Percentiles rank a stretch among this genome's conserved stretches.
Evolutionary conservation across 2,797 vertebrate species (phyloP).

Genomic region (Pangasius mekongensis): DNA sequence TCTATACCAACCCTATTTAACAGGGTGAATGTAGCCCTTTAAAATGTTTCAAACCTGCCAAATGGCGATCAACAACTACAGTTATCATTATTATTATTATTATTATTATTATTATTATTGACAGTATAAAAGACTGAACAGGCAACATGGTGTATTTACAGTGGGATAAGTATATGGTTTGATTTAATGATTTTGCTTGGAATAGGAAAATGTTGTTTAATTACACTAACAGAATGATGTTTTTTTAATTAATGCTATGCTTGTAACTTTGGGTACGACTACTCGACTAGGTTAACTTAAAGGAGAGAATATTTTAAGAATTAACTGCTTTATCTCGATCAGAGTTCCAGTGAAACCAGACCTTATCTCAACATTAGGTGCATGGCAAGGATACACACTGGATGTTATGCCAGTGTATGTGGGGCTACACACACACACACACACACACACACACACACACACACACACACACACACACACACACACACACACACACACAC

Average conservation of each 20-base stretch:
- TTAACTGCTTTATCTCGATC: not conserved
- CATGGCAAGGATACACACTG: not conserved
- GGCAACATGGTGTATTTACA: not conserved
- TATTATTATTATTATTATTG: not conserved
- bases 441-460: not conserved
- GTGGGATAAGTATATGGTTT: not conserved
- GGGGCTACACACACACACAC: not conserved
- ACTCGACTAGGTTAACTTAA: not conserved
- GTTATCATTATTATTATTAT: not conserved
- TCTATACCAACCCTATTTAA: not conserved
- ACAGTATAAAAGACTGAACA: not conserved
- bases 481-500: not conserved
- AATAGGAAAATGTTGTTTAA: not conserved
- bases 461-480: not conserved
- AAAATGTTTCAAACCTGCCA: not conserved
- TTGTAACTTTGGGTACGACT: not conserved
- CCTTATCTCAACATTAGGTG: not conserved
- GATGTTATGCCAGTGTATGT: not conserved
- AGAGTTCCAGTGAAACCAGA: not conserved
- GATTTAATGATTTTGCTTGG: not conserved
- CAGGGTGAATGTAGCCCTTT: not conserved
- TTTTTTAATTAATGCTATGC: not conserved
- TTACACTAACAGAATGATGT: not conserved
- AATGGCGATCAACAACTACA: not conserved
- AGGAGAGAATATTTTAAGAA: not conserved